Conservation (phyloP, 2,797 vertebrate genomes). For the Lagorchestes hirsutus region DNA sequence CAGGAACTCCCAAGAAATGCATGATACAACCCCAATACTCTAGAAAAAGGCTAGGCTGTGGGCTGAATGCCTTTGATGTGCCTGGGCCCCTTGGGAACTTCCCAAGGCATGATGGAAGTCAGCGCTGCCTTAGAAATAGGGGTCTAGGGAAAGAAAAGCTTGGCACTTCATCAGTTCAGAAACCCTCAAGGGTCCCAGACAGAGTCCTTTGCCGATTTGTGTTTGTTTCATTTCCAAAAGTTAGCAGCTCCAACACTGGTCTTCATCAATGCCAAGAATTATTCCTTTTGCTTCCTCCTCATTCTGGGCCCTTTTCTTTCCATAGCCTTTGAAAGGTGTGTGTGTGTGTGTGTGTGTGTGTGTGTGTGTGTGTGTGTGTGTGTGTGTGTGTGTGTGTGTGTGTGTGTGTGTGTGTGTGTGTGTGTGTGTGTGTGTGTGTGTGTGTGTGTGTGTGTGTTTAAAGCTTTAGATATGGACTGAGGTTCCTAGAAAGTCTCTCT, state of each 20-base stretch:
- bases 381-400: no score
- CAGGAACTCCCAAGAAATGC: slow-evolving; percentile 74
- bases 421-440: no score
- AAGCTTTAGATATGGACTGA: background rate
- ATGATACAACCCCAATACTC: slow-evolving; percentile 49
- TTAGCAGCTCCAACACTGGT: background rate
- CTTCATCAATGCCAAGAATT: background rate
- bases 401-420: no score
- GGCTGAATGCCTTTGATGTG: background rate
- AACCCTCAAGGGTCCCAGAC: slow-evolving; percentile 14
- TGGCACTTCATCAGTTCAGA: background rate
- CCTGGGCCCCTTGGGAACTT: background rate
- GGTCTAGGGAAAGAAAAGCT: background rate
- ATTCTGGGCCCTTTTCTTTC: background rate
- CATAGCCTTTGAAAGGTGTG: background rate
- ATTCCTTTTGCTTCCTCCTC: background rate
- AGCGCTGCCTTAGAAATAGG: background rate
- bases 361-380: no score
- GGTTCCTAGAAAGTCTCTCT: background rate
- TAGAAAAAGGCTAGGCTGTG: slow-evolving; percentile 33
- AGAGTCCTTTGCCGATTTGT: background rate
- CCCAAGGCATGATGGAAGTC: background rate
- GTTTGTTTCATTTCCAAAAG: slow-evolving; percentile 9
- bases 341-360: no score
- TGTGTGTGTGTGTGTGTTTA: no score